These are phyloP conservation scores for Philopotamus ludificatus DNA, from an alignment of 1,140 invertebrate genomes.

Conservation along the genomic window DNA sequence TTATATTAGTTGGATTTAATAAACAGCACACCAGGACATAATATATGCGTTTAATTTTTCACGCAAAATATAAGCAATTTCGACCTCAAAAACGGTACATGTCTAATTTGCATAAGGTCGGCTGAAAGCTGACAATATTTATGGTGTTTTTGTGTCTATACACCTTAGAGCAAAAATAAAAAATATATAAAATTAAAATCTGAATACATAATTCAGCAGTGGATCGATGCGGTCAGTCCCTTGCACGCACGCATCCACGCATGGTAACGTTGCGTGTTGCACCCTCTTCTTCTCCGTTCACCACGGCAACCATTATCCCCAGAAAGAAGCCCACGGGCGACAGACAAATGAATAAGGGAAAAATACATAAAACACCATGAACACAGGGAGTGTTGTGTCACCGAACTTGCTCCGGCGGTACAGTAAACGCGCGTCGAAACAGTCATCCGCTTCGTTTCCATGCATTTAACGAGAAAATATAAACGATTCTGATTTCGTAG, in stretches of 20 bases:
- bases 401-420: background rate
- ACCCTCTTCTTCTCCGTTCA: background rate
- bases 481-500: too few species aligned
- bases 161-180: background rate
- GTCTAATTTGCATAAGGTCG: background rate
- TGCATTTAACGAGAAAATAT: too few species aligned
- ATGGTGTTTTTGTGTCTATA: background rate
- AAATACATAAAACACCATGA: slow-evolving; percentile 25
- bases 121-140: too few species aligned
- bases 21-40: too few species aligned
- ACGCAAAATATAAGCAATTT: too few species aligned
- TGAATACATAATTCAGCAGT: too few species aligned
- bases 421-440: background rate
- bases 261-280: background rate
- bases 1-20: too few species aligned
- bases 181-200: too few species aligned
- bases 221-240: background rate
- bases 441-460: too few species aligned
- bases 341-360: slow-evolving; percentile 29
- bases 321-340: slow-evolving; percentile 19
- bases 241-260: background rate
- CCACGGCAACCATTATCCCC: slow-evolving; percentile 15
- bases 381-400: background rate
- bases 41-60: too few species aligned
- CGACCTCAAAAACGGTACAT: too few species aligned